A percentile compares a stretch with the other conserved stretches of the same genome.
Conservation (phyloP, 2,113 vertebrate genomes). For the Hiodon tergisus region DNA sequence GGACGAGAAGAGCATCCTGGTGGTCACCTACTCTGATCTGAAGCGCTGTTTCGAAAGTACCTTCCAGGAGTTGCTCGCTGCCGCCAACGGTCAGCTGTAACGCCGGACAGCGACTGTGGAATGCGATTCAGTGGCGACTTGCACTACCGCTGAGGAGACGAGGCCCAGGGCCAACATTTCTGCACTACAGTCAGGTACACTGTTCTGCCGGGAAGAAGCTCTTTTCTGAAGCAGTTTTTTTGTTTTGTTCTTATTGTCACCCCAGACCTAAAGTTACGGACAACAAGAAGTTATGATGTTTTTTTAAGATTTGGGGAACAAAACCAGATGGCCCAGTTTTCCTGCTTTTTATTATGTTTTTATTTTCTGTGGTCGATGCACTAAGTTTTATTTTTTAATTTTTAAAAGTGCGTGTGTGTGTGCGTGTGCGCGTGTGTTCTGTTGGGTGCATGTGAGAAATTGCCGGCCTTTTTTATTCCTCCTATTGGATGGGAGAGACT, state of each 20-base stretch:
- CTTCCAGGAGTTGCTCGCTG: conserved; percentile 96
- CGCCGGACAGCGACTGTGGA: conserved; percentile 46
- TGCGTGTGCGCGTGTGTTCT: too few relatives aligned
- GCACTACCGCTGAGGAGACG: conserved; percentile 74
- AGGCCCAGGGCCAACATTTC: conserved; percentile 59
- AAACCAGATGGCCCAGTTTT: conserved; percentile 73
- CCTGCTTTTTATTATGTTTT: conserved; percentile 80
- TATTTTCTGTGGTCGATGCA: conserved; percentile 81
- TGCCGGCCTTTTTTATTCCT: too few relatives aligned
- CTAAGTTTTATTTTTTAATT: conserved; percentile 79
- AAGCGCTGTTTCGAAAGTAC: conserved; percentile 99
- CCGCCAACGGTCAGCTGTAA: conserved; percentile 82
- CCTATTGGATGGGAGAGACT: too few relatives aligned
- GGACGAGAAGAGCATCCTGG: conserved; percentile 96
- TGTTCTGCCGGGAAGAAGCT: conserved; percentile 88
- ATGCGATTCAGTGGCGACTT: conserved; percentile 73
- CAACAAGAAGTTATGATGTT: conserved; percentile 67
- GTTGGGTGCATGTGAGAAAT: too few relatives aligned
- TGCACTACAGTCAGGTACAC: conserved; percentile 90
- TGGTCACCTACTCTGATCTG: conserved; percentile 97
- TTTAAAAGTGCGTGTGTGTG: conserved; percentile 23
- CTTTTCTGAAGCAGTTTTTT: conserved; percentile 50
- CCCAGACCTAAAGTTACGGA: conserved; percentile 74
- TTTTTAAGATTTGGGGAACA: conserved; percentile 85
- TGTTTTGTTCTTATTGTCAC: conserved; percentile 64